Base-by-base conservation (phyloP, 2,113 vertebrate genomes). In the Furnarius figulus region DNA sequence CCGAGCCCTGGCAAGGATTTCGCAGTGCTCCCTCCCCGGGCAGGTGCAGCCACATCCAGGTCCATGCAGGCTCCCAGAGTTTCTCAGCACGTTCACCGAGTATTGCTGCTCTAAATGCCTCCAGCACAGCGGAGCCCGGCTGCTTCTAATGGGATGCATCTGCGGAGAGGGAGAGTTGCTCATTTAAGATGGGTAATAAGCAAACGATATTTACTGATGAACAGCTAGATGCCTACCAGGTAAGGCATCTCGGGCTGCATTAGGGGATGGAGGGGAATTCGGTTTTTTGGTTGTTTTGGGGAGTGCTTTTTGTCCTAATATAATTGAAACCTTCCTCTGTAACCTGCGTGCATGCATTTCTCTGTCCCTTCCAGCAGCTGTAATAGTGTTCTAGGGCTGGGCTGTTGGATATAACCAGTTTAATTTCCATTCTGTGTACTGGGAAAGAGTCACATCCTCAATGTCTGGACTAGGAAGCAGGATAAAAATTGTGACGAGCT, bases 121-220 rank as follows among this genome's bases (percentile, higher is more conserved):
- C 91, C 96, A 75, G 87, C 56, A 98, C 97, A 95, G 96, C 97
- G 97, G 92, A 97, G 97, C 97, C 96, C 97, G 70, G 71, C 97
- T 97, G 94, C 97, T 97, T 92, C 98, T 95, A 96, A 98, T 98
- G 98, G 98, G 97, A 98, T 98, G 98, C 97, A 97, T 98, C 97
- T 98, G 94, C 97, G 95, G 85, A 97, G 97, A 88, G 97, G 94
- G 89, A 98, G 97, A 91, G 97, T 97, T 88, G 97, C 97, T 98
- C 97, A 94, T 97, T 92, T 98, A 98, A 98, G 97, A 99, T 99
- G 99, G 99, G 99, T 73, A 99, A 99, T 98, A 99, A 99, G 95
- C 99, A 99, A 97, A 99, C 99, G 16, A 99, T 99, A 97, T 99
- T 99, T 98, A 99, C 99, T 78, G 99, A 99, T 97, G 99, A 99